Evolutionary conservation across 2,797 vertebrate species (phyloP).

Genomic region (Pachyuromys duprasi): DNA sequence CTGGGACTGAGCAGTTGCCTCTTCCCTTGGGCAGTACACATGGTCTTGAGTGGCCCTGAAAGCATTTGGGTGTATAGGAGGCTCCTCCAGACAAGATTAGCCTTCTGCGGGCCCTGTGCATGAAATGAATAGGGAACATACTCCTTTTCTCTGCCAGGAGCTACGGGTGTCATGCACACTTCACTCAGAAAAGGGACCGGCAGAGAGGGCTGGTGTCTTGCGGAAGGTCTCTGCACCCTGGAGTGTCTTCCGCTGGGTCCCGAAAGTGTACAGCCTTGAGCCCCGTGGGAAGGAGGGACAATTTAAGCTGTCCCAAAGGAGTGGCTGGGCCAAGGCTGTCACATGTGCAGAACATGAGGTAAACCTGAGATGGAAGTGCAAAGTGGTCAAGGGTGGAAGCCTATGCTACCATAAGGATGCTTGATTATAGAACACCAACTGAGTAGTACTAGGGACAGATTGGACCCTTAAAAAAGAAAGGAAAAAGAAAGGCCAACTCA

Average conservation of each 20-base stretch:
- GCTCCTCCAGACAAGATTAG: not conserved
- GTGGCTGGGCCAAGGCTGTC: not conserved
- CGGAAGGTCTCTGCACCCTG: too few species aligned
- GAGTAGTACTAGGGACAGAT: too few species aligned
- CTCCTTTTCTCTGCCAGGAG: not conserved
- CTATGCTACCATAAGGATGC: rapidly evolving
- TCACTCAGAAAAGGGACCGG: too few species aligned
- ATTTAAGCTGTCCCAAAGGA: not conserved
- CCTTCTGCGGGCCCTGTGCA: not conserved
- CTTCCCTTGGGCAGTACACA: not conserved
- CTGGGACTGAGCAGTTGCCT: not conserved
- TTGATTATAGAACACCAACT: rapidly evolving
- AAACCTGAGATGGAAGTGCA: not conserved
- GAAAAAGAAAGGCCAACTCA: not conserved
- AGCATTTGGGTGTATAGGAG: not conserved
- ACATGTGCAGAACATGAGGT: rapidly evolving
- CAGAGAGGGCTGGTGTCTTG: not conserved
- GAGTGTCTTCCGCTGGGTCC: not conserved
- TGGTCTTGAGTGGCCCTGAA: rapidly evolving
- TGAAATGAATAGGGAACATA: not conserved
- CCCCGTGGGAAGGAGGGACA: rapidly evolving
- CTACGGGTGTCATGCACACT: rapidly evolving
- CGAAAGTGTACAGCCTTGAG: not conserved
- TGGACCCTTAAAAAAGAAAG: not conserved
- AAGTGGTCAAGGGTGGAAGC: not conserved